phyloP scores from a whole-genome alignment of 2,113 vertebrate genomes.

The Cottus gobio region DNA sequence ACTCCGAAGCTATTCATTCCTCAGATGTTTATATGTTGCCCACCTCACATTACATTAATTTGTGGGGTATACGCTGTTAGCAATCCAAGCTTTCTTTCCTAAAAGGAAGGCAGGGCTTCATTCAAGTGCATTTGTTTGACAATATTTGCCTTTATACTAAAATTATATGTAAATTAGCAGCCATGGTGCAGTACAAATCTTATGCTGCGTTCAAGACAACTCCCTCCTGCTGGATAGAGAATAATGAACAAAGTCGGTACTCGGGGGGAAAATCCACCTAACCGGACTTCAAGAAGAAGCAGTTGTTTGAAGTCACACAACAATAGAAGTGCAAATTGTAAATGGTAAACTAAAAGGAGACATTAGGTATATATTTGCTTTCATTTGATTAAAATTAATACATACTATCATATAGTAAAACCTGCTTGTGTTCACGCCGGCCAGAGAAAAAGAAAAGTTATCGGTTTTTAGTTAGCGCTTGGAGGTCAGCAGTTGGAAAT shows the following conservation, averaged over 20 bases:
- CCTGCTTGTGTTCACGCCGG: no score
- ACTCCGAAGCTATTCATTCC: slow-evolving; percentile 10
- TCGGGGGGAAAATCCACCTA: no score
- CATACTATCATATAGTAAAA: not conserved
- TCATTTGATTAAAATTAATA: not conserved
- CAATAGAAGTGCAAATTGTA: no score
- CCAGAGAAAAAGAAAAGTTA: no score
- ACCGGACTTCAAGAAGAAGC: no score
- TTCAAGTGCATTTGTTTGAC: slow-evolving; percentile 1
- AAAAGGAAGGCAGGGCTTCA: not conserved
- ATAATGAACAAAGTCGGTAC: not conserved
- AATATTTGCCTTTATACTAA: not conserved
- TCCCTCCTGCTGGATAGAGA: not conserved
- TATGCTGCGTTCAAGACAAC: not conserved
- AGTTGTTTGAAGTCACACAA: no score
- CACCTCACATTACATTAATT: not conserved
- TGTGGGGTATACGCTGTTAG: not conserved
- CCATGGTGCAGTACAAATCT: not conserved
- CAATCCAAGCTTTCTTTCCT: not conserved
- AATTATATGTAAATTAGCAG: slow-evolving; percentile 9
- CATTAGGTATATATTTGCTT: not conserved
- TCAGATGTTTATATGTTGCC: slow-evolving; percentile 2
- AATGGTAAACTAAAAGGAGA: no score
- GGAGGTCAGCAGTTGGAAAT: not conserved
- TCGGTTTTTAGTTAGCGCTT: no score